These are phyloP conservation scores for Macrosoma leucophasiata DNA, from an alignment of 2,888 invertebrate genomes.

Conservation along the genomic window DNA sequence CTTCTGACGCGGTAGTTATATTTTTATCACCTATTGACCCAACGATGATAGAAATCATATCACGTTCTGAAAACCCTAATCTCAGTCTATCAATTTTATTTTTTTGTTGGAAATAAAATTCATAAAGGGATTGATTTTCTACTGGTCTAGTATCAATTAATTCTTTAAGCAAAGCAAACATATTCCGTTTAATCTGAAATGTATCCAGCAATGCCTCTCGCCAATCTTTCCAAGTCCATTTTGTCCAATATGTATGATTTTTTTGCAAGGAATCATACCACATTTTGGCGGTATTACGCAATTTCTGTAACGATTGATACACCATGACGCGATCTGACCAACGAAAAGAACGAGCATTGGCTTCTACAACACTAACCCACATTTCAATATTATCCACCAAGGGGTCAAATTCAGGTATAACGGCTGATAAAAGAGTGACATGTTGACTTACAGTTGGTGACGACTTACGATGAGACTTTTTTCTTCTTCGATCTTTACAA, in stretches of 20 bases:
- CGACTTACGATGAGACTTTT: slow-evolving; percentile 2
- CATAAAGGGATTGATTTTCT: slow-evolving; percentile 22
- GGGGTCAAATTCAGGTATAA: slow-evolving; percentile 26
- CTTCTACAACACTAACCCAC: slow-evolving; percentile 30
- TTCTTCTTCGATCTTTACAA: slow-evolving; percentile 1
- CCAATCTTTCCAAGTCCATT: slow-evolving; percentile 30
- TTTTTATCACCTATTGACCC: slow-evolving; percentile 25
- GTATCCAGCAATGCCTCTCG: slow-evolving; percentile 25
- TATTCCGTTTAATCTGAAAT: slow-evolving; percentile 25
- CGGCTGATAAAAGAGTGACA: slow-evolving; percentile 18
- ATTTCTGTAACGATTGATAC: slow-evolving; percentile 28
- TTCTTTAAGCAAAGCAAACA: slow-evolving; percentile 21
- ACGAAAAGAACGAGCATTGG: slow-evolving; percentile 26
- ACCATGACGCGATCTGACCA: slow-evolving; percentile 27
- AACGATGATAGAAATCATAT: slow-evolving; percentile 27
- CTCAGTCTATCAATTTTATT: slow-evolving; percentile 22
- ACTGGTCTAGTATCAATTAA: slow-evolving; percentile 17
- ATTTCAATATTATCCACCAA: slow-evolving; percentile 19
- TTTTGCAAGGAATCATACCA: slow-evolving; percentile 27
- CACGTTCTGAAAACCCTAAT: slow-evolving; percentile 24
- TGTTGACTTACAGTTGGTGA: slow-evolving; percentile 19
- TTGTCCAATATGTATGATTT: slow-evolving; percentile 28
- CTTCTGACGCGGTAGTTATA: slow-evolving; percentile 25
- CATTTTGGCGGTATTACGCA: slow-evolving; percentile 27
- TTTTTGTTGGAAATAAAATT: slow-evolving; percentile 27